These are phyloP conservation scores for Muraenolepis orangiensis DNA, from an alignment of 2,797 vertebrate genomes.

Conservation along the genomic window DNA sequence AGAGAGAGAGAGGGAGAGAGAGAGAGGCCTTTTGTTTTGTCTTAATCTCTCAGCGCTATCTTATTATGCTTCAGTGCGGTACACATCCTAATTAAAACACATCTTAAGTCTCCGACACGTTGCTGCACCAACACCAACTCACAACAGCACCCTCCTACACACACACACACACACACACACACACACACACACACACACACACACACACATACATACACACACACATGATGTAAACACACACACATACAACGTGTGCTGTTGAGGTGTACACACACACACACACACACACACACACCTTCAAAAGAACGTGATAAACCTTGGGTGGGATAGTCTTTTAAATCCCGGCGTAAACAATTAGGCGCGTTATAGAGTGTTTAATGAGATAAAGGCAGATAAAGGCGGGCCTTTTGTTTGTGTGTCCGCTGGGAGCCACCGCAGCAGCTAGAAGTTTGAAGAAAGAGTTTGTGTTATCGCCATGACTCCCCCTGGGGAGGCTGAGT, in stretches of 20 bases:
- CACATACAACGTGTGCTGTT: neutral
- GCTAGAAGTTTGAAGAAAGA: constrained; percentile 38
- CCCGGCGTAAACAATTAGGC: constrained; percentile 74
- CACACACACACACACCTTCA: neutral
- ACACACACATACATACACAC: constrained; percentile 12
- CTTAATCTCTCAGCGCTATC: constrained; percentile 52
- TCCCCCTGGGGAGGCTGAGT: constrained; percentile 52
- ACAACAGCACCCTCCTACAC: constrained; percentile 18
- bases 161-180: constrained; percentile 9
- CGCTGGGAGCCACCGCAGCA: constrained; percentile 48
- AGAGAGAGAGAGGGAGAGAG: too few relatives aligned
- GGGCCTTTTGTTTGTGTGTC: constrained; percentile 69
- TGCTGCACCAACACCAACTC: constrained; percentile 38
- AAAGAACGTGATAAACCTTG: constrained; percentile 54
- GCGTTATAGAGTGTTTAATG: constrained; percentile 77
- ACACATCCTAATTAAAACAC: constrained; percentile 66
- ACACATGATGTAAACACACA: neutral
- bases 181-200: constrained; percentile 1
- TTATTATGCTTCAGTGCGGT: constrained; percentile 52
- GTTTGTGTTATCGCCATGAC: constrained; percentile 58
- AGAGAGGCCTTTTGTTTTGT: constrained; percentile 48
- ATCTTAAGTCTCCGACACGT: constrained; percentile 54
- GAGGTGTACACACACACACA: constrained; percentile 16
- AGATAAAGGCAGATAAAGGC: constrained; percentile 75
- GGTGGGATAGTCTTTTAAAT: constrained; percentile 67